Evolutionary conservation across 2,888 invertebrate species (phyloP).

Genomic region (Polyploca ridens): DNA sequence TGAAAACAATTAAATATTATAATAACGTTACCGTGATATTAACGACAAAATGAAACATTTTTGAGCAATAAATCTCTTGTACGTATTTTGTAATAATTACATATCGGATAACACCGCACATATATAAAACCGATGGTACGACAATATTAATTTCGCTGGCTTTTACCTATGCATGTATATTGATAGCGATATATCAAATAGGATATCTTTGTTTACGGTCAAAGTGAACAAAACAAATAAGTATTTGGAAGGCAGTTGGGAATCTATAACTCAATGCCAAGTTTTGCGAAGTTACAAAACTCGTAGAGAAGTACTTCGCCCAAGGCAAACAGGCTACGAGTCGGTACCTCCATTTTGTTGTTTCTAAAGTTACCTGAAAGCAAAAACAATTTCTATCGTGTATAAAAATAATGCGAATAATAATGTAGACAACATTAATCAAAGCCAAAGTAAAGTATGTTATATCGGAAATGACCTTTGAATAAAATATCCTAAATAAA

Average conservation of each 20-base stretch:
- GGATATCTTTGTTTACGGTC: constrained; percentile 75
- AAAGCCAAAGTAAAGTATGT: not conserved
- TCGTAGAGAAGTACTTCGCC: constrained; percentile 70
- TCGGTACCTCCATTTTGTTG: constrained; percentile 65
- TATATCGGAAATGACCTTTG: constrained; percentile 7
- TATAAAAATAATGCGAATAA: constrained; percentile 12
- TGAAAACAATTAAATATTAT: not conserved
- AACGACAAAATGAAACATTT: not conserved
- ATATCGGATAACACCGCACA: not conserved
- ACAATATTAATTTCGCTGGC: not conserved
- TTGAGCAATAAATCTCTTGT: not conserved
- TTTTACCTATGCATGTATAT: constrained; percentile 27
- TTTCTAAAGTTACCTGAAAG: constrained; percentile 74
- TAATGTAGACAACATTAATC: constrained; percentile 4
- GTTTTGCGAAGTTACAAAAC: constrained; percentile 73
- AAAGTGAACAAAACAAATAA: constrained; percentile 80
- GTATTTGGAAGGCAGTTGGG: constrained; percentile 78
- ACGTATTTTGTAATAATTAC: not conserved
- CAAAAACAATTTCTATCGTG: constrained; percentile 58
- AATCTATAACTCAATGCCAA: constrained; percentile 84
- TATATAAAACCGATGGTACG: not conserved
- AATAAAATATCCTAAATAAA: too few relatives aligned
- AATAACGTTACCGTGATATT: not conserved
- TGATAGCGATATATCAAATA: constrained; percentile 53
- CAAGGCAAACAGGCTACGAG: constrained; percentile 63